phyloP scores from a whole-genome alignment of 2,113 vertebrate genomes.

The Aptenodytes patagonicus region DNA sequence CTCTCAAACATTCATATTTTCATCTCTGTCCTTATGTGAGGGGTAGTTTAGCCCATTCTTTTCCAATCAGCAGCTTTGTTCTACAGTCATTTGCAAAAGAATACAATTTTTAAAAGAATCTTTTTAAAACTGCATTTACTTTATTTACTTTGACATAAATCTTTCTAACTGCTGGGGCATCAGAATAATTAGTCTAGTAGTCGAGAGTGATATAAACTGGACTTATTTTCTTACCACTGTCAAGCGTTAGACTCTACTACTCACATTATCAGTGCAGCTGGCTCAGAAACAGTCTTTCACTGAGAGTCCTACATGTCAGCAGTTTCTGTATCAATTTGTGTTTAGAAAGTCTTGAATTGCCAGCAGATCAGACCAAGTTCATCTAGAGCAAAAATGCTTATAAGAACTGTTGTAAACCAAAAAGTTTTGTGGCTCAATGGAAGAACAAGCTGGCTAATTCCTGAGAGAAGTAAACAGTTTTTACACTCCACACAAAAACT shows the following conservation, averaged over 20 bases:
- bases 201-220: background rate
- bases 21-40: background rate
- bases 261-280: background rate
- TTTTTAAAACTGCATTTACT: background rate
- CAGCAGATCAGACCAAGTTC: background rate
- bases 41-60: background rate
- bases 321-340: background rate
- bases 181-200: background rate
- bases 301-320: background rate
- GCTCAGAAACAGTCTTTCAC: background rate
- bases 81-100: background rate
- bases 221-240: background rate
- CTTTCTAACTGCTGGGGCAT: background rate
- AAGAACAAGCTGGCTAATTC: background rate
- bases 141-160: background rate
- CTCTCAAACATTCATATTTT: background rate
- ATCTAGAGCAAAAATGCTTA: background rate
- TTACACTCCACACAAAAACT: background rate
- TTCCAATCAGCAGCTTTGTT: background rate
- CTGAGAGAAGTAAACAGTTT: background rate
- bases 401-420: background rate
- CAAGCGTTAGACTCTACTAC: background rate
- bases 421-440: background rate
- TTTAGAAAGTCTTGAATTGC: background rate
- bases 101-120: background rate